Percentiles rank a stretch among this genome's conserved stretches.
Evolutionary conservation across 2,113 vertebrate genomes (phyloP).

Genomic region (Trematomus loennbergii): DNA sequence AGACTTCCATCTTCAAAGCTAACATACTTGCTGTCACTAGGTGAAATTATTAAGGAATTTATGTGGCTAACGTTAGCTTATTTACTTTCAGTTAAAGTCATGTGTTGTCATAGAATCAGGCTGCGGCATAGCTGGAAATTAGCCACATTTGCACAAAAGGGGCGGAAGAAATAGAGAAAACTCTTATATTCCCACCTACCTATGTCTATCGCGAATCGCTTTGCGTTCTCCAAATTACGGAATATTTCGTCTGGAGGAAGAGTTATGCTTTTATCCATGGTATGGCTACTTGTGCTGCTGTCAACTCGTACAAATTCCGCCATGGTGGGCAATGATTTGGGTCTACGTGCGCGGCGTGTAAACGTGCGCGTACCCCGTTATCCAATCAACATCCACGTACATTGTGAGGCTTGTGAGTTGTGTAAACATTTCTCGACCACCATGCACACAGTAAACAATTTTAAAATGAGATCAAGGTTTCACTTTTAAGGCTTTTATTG

Average conservation of each 20-base stretch:
- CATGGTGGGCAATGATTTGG: constrained; percentile 77
- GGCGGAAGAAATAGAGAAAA: neutral
- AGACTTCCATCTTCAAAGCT: neutral
- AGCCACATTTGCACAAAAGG: constrained; percentile 23
- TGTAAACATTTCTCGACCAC: neutral
- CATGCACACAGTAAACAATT: neutral
- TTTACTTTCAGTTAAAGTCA: constrained; percentile 42
- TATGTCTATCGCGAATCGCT: constrained; percentile 97
- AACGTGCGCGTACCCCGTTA: neutral
- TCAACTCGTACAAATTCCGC: constrained; percentile 83
- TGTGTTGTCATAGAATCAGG: constrained; percentile 34
- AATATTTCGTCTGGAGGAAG: constrained; percentile 96
- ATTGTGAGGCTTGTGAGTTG: neutral
- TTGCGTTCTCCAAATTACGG: constrained; percentile 95
- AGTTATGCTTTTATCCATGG: constrained; percentile 96
- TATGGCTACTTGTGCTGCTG: constrained; percentile 77
- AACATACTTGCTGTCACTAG: neutral
- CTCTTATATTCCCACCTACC: constrained; percentile 77
- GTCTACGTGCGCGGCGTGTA: constrained; percentile 27
- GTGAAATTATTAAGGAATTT: neutral
- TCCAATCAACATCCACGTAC: constrained; percentile 58
- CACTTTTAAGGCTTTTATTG: too few relatives aligned
- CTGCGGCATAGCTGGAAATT: constrained; percentile 36
- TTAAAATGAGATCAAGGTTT: too few relatives aligned
- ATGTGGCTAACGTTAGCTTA: constrained; percentile 20